Evolutionary conservation across 1,140 invertebrate genomes (phyloP).

Genomic region (Drosophila funebris): DNA sequence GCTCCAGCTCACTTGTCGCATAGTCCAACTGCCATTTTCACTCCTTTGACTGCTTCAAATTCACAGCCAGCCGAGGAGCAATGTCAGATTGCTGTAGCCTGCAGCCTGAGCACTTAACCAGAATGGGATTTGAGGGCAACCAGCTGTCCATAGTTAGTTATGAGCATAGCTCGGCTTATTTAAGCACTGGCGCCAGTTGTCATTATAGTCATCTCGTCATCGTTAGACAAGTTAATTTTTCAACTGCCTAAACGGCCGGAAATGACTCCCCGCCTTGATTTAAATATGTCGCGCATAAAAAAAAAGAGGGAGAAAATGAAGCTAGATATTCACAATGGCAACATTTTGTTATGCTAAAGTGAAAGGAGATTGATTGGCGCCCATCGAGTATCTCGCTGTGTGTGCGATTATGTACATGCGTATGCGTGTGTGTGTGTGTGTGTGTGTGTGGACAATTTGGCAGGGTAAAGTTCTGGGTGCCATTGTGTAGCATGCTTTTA

Average conservation of each 20-base stretch:
- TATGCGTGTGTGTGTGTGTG: neutral
- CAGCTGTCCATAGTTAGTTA: constrained; percentile 15
- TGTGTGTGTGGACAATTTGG: constrained; percentile 1
- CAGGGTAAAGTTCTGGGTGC: constrained; percentile 44
- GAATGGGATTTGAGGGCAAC: neutral
- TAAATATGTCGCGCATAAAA: constrained; percentile 68
- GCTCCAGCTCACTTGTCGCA: neutral
- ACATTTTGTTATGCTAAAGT: constrained; percentile 57
- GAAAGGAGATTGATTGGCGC: constrained; percentile 70
- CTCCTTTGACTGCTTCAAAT: constrained; percentile 11
- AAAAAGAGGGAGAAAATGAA: constrained; percentile 26
- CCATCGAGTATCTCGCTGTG: constrained; percentile 23
- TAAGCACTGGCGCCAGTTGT: constrained; percentile 63
- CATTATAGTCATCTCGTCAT: constrained; percentile 41
- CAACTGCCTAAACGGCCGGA: constrained; percentile 73
- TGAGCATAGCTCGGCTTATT: constrained; percentile 22
- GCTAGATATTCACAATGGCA: constrained; percentile 29
- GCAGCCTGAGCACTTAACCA: constrained; percentile 28
- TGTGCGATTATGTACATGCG: neutral
- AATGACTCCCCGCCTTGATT: constrained; percentile 56
- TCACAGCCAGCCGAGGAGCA: constrained; percentile 18
- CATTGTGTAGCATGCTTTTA: constrained; percentile 55
- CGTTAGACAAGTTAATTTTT: constrained; percentile 72
- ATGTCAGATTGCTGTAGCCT: constrained; percentile 47
- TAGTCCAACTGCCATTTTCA: neutral